A percentile compares a stretch with the other conserved stretches of the same genome.
phyloP scores from a whole-genome alignment of 2,797 vertebrate genomes.

The Melanotaenia nigrans region DNA sequence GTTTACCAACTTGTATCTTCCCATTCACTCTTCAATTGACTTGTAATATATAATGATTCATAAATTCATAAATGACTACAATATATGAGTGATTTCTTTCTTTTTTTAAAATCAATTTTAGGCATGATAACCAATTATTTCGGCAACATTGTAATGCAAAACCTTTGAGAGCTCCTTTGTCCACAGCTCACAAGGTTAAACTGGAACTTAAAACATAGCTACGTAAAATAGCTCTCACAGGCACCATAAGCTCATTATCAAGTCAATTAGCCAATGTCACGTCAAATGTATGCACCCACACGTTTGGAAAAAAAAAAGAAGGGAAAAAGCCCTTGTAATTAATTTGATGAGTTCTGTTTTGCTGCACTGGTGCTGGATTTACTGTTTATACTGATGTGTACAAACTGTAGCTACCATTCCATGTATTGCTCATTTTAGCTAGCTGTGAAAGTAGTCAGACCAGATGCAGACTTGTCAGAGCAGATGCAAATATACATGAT shows the following conservation, averaged over 20 bases:
- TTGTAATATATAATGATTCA: background rate
- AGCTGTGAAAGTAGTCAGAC: constrained; percentile 34
- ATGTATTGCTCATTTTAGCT: constrained; percentile 8
- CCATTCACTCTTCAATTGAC: too few species aligned
- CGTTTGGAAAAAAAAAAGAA: background rate
- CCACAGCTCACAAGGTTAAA: constrained; percentile 31
- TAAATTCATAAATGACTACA: background rate
- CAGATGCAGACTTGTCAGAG: constrained; percentile 61
- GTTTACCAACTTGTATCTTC: too few species aligned
- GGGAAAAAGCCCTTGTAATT: background rate
- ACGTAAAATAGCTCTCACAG: constrained; percentile 35
- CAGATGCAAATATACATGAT: constrained; percentile 62
- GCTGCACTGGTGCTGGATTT: constrained; percentile 7
- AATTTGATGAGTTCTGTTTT: background rate
- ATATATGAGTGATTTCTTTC: background rate
- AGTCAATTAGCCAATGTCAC: constrained; percentile 47
- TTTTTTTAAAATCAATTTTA: background rate
- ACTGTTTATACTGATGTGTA: constrained; percentile 12
- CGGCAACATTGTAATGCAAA: background rate
- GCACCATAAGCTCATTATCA: constrained; percentile 28
- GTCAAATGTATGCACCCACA: constrained; percentile 28
- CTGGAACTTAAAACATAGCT: constrained; percentile 17
- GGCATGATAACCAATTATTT: background rate
- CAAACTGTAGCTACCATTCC: constrained; percentile 2
- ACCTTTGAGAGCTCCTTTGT: background rate